A percentile compares a stretch with the other conserved stretches of the same genome.
Evolutionary conservation across 2,888 invertebrate species (phyloP).

Genomic region (Odontocolon sp.): DNA sequence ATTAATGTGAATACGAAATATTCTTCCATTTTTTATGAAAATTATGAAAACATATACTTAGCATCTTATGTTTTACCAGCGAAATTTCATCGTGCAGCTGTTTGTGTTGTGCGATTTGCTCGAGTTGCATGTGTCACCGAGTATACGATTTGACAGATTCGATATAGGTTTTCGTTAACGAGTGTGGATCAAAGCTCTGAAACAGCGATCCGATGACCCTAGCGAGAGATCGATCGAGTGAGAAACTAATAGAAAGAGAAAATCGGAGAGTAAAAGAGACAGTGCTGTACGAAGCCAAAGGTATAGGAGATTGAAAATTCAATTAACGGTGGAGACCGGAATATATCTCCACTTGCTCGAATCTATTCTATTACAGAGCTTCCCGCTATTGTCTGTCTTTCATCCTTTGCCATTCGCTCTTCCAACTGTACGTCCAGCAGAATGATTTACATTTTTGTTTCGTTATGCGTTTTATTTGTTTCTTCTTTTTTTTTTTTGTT

Average conservation of each 20-base stretch:
- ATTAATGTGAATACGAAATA: too few species aligned
- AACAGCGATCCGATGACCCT: neutral
- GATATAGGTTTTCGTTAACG: neutral
- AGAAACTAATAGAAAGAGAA: neutral
- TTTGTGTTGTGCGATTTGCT: too few species aligned
- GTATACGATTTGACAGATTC: too few species aligned
- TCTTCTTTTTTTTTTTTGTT: neutral
- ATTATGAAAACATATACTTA: too few species aligned
- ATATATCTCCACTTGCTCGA: conserved; percentile 24
- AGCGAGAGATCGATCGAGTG: conserved; percentile 29
- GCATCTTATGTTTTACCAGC: too few species aligned
- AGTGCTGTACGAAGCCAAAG: conserved; percentile 19
- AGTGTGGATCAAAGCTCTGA: neutral
- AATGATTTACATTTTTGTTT: conserved; percentile 49
- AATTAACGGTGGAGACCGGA: conserved; percentile 50
- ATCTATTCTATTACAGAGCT: conserved; percentile 35
- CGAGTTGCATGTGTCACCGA: too few species aligned
- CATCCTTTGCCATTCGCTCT: conserved; percentile 11
- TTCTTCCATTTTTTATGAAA: too few species aligned
- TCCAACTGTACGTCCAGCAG: conserved; percentile 22
- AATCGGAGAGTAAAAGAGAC: conserved; percentile 20
- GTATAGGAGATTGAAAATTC: conserved; percentile 55
- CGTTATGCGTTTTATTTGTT: neutral
- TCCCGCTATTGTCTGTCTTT: neutral
- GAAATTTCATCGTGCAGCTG: too few species aligned